Base-by-base conservation (phyloP, 2,888 invertebrate species). In the Clepsis dumicolana region DNA sequence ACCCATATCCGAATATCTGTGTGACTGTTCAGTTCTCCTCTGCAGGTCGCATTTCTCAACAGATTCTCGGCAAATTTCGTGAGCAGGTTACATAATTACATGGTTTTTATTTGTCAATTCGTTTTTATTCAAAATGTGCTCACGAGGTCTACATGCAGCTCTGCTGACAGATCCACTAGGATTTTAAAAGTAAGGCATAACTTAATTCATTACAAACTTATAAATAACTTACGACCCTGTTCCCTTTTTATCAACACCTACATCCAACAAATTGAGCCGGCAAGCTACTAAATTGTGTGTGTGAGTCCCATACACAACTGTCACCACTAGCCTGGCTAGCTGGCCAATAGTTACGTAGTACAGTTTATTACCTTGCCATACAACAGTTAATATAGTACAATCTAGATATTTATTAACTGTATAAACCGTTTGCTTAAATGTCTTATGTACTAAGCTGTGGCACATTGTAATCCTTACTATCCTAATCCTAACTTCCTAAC, bases 271-370 rank as follows among this genome's bases (percentile, higher is more conserved):
- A 35, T 59, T 57, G 56, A 48, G 44, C 48, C 25, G 54, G 61
- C 66, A 44, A 18, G 12, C 21, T 32, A 61, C 54, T 66, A 66
- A 66, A 61, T 66, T 44, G 54, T 25, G 32, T 35, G 35, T 44
- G 53, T 53, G 60, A 66, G 44, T 18, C 24, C 44, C 48, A 61
- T 66, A 56, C 61, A 61, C 32, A 44, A 66, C 48, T 66, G 66
- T 66, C 66, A n/a, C 48, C 48, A 29, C 10, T 54, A 61, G 48
- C 61, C 54, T 29, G n/a, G n/a, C n/a, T n/a, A n/a, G n/a, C 18
- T 12, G n/a, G 21, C 54, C 61, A 65, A 44, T 18, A 38, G 38
- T 38, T 60, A 48, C 61, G 56, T 54, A 66, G 61, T 61, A 54
- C 48, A 56, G 29, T 66, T 61, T 66, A 61, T 62, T 61, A 48